Base-by-base conservation (phyloP, 1,140 invertebrate genomes). In the Trissolcus basalis region DNA sequence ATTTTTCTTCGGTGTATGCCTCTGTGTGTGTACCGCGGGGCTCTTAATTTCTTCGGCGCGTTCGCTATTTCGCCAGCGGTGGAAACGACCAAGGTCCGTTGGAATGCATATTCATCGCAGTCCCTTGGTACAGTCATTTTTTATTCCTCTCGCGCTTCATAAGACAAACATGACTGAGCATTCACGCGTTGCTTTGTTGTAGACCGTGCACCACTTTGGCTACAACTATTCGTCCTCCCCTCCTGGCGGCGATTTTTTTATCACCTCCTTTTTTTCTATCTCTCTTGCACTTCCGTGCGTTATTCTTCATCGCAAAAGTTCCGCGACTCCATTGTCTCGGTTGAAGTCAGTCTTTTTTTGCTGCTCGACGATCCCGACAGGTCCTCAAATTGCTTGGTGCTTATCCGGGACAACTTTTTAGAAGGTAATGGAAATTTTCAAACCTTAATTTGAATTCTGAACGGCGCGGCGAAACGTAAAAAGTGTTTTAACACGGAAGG, bases 51-150 rank as follows among this genome's bases (percentile, higher is more conserved):
- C 67, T 75, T 44, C 35, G 16, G 49, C 27, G 48, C 45, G 64
- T 45, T 58, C 35, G 16, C 27, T 43, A 56, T 63, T 58, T 73
- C 44, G 73, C 50, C 47, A 49, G 47, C 60, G 14, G 41, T 44
- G 51, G 41, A 35, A 50, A 48, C 53, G 51, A 63, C 69, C 53
- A 64, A 58, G 33, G 41, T 69, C 68, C 49, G 54, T 47, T 50
- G 63, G 56, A 54, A 80, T 80, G 71, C 78, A 80, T 80, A 80
- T 80, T 80, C 76, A 80, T 80, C 78, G 75, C 59, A 32, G 47
- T 68, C 56, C 58, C 58, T 50, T 39, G 14, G 43, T 6, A 64
- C 65, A 49, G 41, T 67, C 68, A 49, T 27, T 27, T 75, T 71
- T 74, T 69, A 68, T 68, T 73, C 74, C 49, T 69, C 60, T 53